Evolutionary conservation across 2,113 vertebrate genomes (phyloP), one percentile per base, ranked within the genome.

Genomic region (Mohoua ochrocephala): DNA sequence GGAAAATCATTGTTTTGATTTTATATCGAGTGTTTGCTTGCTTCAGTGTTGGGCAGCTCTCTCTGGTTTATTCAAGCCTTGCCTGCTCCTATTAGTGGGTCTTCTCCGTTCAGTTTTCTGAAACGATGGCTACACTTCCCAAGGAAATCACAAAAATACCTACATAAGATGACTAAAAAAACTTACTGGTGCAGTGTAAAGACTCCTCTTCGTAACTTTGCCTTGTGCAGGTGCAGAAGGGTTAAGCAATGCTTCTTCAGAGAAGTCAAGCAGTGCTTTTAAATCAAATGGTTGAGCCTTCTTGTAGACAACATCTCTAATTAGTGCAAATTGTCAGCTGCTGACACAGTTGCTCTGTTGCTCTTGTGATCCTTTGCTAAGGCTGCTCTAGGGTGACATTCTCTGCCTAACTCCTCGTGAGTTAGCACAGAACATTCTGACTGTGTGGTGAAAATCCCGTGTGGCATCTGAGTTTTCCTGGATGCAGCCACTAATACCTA

Each of bases 361-460:
- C 44, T 74, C 27, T 42, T 42, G 37, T 60, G 39, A 37, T 57
- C 28, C 45, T 60, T 65, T 27, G 16, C 77, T 78, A 8, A 49
- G n/a, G 59, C 69, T 84, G 22, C 74, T 78, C 5, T 39, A 11
- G 93, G 64, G 64, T 69, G 69, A 28, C 54, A 8, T 17, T 83
- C 16, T 41, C 30, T 82, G 64, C 45, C 47, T 24, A 31, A 26
- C 49, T 67, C 57, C 70, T 67, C 3, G 0, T 57, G n/a, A 50
- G 42, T 68, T 27, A 84, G 52, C 3, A 6, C 54, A 35, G 69
- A 80, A 47, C 82, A 17, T 56, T 64, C 18, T 52, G 49, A 41
- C 47, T 71, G 44, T 21, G 9, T 14, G 6, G 57, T 56, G 44
- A 57, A 75, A 78, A 82, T 37, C 8, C 0, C 0, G 1, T 27